Evolutionary conservation across 53 echinoderm and acorn worm species (phyloP), one percentile per base, ranked within the genome.

Genomic region (Apostichopus leukothele): DNA sequence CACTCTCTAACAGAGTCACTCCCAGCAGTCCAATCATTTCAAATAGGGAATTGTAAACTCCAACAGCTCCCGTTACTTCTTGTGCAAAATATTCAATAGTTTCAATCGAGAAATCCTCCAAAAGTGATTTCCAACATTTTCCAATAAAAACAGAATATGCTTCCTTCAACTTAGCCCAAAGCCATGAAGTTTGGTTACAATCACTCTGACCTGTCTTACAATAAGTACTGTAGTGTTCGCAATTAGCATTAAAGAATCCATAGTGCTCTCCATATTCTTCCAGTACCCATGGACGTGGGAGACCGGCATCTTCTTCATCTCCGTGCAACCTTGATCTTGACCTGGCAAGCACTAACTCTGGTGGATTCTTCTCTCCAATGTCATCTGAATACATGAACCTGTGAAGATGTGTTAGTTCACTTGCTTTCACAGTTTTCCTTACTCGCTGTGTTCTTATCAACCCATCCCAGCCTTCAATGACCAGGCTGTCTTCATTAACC

Each of bases 401-500:
- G 52, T 76, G 16, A 13, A 27, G 23, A 14, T 51, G 76, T 25
- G 12, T 51, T 76, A 76, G 9, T 21, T 76, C 76, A 22, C 26
- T 20, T 76, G 16, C 12, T 16, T 52, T 9, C 21, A 80, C 54
- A 80, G 9, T 53, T 13, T 53, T 54, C 23, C 80, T 80, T 4
- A 80, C 81, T 18, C 81, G 53, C 51, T 59, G 53, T 51, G 59
- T 81, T 54, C 7, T 54, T 7, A 59, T 55, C 57, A 22, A n/a
- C 6, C 81, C 81, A 54, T 81, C 81, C 81, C 81, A 81, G 1
- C 81, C 81, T 21, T 81, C 81, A 16, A 81, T 52, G 55, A 59
- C 55, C 81, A 81, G 8, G 9, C 51, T n/a, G 59, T 21, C 21
- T 21, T 54, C 53, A 54, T 54, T 54, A 3, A 59, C 55, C 19